phyloP scores from a whole-genome alignment of 2,113 vertebrate species.

The Scopus umbretta region DNA sequence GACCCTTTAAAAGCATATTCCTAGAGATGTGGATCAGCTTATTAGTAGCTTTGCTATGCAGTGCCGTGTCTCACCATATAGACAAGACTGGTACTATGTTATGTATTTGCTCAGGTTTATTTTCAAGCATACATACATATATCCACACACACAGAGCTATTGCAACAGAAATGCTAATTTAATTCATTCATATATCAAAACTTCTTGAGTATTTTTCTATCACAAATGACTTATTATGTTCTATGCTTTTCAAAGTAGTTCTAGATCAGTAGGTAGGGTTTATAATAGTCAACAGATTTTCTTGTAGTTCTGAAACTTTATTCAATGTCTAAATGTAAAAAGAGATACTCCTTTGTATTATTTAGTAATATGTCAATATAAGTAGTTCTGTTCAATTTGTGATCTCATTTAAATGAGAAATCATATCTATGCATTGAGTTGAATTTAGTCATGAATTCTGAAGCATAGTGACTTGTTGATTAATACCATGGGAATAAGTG shows the following conservation, averaged over 20 bases:
- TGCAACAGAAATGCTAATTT: background rate
- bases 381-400: background rate
- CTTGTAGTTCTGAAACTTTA: background rate
- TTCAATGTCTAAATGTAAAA: background rate
- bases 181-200: background rate
- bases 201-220: background rate
- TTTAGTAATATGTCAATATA: background rate
- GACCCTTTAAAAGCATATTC: conserved; percentile 12
- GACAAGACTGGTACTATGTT: background rate
- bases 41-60: background rate
- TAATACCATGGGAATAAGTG: background rate
- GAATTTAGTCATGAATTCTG: background rate
- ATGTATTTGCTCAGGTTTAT: background rate
- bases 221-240: background rate
- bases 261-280: background rate
- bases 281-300: background rate
- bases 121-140: background rate
- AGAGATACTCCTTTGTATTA: background rate
- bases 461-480: background rate
- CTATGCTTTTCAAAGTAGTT: background rate
- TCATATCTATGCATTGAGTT: background rate
- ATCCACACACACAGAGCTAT: background rate
- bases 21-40: background rate
- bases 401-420: background rate
- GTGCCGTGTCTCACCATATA: background rate